These are phyloP conservation scores for Gerris lacustris DNA, from an alignment of 2,888 invertebrate genomes.

Conservation along the genomic window DNA sequence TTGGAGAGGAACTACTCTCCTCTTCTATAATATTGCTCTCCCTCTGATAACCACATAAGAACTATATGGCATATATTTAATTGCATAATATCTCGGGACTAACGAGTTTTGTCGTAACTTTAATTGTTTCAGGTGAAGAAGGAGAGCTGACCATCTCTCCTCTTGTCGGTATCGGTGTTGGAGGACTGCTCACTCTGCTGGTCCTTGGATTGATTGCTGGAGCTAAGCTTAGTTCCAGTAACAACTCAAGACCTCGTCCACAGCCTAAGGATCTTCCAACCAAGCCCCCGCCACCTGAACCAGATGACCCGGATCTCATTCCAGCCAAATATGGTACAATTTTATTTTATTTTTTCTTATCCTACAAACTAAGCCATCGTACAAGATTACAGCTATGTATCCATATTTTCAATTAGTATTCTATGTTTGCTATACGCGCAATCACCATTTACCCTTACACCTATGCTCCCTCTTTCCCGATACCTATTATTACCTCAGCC, in stretches of 20 bases:
- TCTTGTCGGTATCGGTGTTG: slow-evolving; percentile 44
- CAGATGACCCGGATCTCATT: slow-evolving; percentile 60
- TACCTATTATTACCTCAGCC: no score
- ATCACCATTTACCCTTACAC: no score
- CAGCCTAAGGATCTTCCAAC: not conserved
- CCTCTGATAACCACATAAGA: no score
- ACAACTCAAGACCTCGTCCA: slow-evolving; percentile 32
- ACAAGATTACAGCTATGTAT: no score
- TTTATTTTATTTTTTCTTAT: not conserved
- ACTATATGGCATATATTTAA: no score
- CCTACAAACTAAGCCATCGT: no score
- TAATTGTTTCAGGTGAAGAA: slow-evolving; percentile 41
- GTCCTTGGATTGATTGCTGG: slow-evolving; percentile 37
- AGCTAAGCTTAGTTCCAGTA: slow-evolving; percentile 33
- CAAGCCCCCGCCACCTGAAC: slow-evolving; percentile 39
- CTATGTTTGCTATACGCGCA: no score
- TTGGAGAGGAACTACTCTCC: no score
- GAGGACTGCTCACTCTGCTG: slow-evolving; percentile 36
- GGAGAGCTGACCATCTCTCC: slow-evolving; percentile 45
- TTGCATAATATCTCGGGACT: no score
- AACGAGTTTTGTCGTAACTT: not conserved
- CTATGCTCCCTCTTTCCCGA: no score
- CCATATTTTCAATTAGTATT: no score
- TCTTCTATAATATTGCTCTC: no score
- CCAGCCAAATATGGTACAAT: slow-evolving; percentile 58